Conservation (phyloP, 2,113 vertebrate genomes). For the Alethe diademata region DNA sequence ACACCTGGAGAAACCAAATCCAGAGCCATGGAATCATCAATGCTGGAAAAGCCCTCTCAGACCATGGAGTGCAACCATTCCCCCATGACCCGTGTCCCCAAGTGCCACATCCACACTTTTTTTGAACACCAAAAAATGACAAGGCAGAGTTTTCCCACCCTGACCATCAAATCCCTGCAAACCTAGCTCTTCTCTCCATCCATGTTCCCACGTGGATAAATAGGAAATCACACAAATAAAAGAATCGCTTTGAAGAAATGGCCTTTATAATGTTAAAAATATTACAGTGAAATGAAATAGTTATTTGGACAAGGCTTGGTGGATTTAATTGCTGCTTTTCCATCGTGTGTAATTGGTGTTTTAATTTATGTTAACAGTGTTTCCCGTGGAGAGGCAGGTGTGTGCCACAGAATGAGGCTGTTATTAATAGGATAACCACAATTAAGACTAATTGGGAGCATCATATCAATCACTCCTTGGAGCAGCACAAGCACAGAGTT, state of each 20-base stretch:
- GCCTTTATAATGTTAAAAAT: neutral
- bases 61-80: neutral
- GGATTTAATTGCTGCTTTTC: conserved; percentile 27
- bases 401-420: neutral
- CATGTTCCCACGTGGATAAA: neutral
- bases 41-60: neutral
- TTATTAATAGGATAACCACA: conserved; percentile 16
- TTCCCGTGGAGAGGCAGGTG: conserved; percentile 13
- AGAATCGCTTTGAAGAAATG: neutral
- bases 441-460: neutral
- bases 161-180: neutral
- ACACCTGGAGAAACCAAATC: neutral
- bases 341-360: neutral
- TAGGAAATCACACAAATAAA: neutral
- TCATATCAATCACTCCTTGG: neutral
- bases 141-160: neutral
- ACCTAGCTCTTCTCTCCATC: rapidly evolving
- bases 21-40: rapidly evolving
- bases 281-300: neutral
- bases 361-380: neutral
- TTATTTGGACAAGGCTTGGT: neutral
- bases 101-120: neutral
- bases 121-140: rapidly evolving
- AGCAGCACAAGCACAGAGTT: neutral
- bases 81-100: neutral